Base-by-base conservation (phyloP, 2,113 vertebrate species). In the Ovibos moschatus region DNA sequence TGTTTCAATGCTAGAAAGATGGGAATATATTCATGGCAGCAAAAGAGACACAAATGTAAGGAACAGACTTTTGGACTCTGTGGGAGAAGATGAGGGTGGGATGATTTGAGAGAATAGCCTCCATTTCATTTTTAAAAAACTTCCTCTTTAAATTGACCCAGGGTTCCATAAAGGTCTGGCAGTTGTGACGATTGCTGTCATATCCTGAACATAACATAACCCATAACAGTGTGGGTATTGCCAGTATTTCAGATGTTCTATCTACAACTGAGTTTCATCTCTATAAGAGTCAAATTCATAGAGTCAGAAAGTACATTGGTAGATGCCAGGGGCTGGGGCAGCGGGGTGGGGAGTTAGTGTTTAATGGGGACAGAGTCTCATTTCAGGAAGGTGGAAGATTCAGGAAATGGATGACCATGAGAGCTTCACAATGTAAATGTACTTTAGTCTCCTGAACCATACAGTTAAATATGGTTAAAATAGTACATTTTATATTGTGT, bases 101-200 rank as follows among this genome's bases (percentile, higher is more conserved):
- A 23, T 71, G 67, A 71, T 23, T 71, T 23, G 67, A 40, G 10
- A 23, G n/a, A 40, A 71, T 23, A 71, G 5, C 19, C 10, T 71
- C 67, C n/a, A 23, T 91, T 94, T 99, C 99, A 25, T 98, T 98
- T 97, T 99, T 99, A 10, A 99, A 99, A 97, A 99, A 99, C 98
- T 99, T 99, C 98, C 98, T 99, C 99, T 99, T 99, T 96, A 99
- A 98, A 94, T 99, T 99, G 98, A 99, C 99, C 95, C 99, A 99
- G 47, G 99, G 99, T 97, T 99, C 99, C 97, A 99, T 99, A 98
- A 99, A 99, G 0, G 99, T 99, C 97, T 99, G 99, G 97, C 99
- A 99, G 98, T 99, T 99, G 98, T 99, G 98, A 99, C 99, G 96
- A 99, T 98, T 87, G 99, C 99, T 16, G 99, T 99, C 99, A 99